These are phyloP conservation scores for Rhodinocichla rosea DNA, from an alignment of 2,113 vertebrate species.

Conservation along the genomic window DNA sequence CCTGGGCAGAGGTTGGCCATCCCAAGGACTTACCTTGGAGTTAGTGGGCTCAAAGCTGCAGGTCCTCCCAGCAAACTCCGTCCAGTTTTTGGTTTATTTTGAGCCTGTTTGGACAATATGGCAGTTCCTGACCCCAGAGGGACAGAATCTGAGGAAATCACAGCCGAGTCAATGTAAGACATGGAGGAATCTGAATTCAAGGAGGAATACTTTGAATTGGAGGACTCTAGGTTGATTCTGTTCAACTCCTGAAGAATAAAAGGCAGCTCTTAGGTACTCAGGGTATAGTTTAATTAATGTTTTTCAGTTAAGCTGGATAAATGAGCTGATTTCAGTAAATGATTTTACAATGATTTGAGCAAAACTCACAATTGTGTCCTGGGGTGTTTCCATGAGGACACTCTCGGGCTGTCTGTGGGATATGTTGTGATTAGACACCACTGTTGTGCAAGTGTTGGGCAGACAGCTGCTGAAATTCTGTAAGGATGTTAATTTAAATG, in stretches of 20 bases:
- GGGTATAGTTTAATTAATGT: not conserved
- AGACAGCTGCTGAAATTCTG: constrained; percentile 89
- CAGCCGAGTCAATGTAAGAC: constrained; percentile 94
- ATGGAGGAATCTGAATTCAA: constrained; percentile 90
- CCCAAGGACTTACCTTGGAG: constrained; percentile 82
- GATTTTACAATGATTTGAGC: not conserved
- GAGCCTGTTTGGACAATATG: constrained; percentile 88
- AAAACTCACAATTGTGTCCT: constrained; percentile 93
- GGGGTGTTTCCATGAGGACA: constrained; percentile 94
- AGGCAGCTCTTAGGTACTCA: constrained; percentile 17
- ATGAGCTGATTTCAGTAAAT: not conserved
- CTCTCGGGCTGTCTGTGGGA: constrained; percentile 89
- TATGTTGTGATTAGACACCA: constrained; percentile 84
- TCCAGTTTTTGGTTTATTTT: constrained; percentile 96
- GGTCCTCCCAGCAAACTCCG: constrained; percentile 93
- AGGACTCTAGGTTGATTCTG: constrained; percentile 96
- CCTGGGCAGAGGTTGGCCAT: accelerated
- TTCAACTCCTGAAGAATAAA: constrained; percentile 87
- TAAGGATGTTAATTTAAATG: constrained; percentile 92
- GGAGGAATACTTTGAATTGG: constrained; percentile 90
- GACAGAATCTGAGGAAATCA: constrained; percentile 90
- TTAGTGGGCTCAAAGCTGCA: constrained; percentile 88
- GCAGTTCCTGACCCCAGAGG: constrained; percentile 85
- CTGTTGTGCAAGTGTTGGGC: constrained; percentile 85
- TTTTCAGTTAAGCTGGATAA: not conserved